These are phyloP conservation scores for Heliconius hortense DNA, from an alignment of 2,888 invertebrate genomes.

Conservation along the genomic window DNA sequence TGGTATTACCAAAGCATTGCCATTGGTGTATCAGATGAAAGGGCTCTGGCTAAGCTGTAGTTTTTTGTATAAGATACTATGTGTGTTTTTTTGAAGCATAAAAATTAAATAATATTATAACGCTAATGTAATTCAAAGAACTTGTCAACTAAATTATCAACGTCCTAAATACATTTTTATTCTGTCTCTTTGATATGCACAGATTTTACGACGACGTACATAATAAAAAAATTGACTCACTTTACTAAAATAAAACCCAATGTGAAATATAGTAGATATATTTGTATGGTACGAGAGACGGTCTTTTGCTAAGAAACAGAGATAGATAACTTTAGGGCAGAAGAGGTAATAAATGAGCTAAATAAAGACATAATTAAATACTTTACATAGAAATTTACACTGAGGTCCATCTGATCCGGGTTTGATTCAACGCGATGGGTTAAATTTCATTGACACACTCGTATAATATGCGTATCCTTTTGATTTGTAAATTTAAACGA, in stretches of 20 bases:
- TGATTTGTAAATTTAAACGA: background rate
- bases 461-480: too few relatives aligned
- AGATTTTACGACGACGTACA: background rate
- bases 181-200: background rate
- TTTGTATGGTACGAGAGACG: background rate
- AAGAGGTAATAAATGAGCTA: background rate
- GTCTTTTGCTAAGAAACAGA: background rate
- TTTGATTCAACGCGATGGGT: background rate
- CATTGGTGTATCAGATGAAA: too few relatives aligned
- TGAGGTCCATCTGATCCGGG: too few relatives aligned
- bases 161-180: background rate
- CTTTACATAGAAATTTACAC: background rate
- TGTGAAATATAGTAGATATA: background rate
- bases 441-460: background rate
- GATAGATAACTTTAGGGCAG: background rate
- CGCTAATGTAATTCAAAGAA: background rate
- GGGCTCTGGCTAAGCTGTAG: too few relatives aligned
- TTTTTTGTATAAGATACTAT: too few relatives aligned
- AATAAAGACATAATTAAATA: background rate
- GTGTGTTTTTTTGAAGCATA: background rate
- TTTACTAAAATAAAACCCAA: constrained; percentile 2
- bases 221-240: constrained; percentile 2
- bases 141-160: constrained; percentile 9
- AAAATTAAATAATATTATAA: background rate
- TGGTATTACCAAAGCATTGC: too few relatives aligned